A percentile compares a stretch with the other conserved stretches of the same genome.
Conservation (phyloP, 2,113 vertebrate species). For the Campylorhamphus procurvoides region DNA sequence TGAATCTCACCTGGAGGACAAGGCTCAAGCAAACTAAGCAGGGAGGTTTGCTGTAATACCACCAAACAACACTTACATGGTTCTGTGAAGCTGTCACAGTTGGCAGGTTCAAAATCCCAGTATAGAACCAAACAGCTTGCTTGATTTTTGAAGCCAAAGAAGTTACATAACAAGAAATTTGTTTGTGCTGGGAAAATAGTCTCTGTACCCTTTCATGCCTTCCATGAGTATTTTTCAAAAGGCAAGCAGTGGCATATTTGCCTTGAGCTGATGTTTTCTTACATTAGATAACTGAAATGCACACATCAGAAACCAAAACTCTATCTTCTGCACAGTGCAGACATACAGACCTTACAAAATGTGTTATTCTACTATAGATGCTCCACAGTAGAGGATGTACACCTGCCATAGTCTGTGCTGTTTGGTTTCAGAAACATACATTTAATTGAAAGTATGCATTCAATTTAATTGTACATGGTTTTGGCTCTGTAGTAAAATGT, state of each 20-base stretch:
- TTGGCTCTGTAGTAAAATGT: background rate
- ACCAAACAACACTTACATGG: background rate
- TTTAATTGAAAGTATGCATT: background rate
- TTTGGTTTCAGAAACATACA: background rate
- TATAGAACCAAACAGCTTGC: slow-evolving; percentile 5
- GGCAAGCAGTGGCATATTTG: background rate
- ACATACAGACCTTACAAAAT: background rate
- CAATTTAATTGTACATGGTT: background rate
- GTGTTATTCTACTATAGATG: background rate
- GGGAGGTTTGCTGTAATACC: background rate
- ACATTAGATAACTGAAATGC: background rate
- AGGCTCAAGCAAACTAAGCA: background rate
- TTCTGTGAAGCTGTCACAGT: background rate
- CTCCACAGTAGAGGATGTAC: background rate
- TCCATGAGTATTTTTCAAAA: background rate
- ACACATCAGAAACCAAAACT: background rate
- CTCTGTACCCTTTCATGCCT: background rate
- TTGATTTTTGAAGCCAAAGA: slow-evolving; percentile 3
- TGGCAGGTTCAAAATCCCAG: slow-evolving; percentile 16
- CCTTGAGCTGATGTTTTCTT: background rate
- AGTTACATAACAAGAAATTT: background rate
- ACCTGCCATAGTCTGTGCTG: background rate
- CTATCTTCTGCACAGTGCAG: background rate
- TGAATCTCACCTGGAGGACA: background rate
- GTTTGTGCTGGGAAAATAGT: slow-evolving; percentile 6